Conservation (phyloP, 2,113 vertebrate species). For the Coturnix japonica region DNA sequence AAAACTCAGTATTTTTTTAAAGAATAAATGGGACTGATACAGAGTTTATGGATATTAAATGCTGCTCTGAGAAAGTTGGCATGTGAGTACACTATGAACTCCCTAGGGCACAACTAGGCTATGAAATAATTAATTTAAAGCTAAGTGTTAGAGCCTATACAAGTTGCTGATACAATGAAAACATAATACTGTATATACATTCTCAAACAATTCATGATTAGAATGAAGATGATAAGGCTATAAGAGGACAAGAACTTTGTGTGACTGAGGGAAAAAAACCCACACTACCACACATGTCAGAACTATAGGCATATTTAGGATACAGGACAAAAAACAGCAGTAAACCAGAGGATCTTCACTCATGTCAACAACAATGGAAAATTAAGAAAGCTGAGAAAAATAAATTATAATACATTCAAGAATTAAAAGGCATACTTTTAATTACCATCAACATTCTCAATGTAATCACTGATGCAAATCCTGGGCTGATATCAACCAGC, state of each 20-base stretch:
- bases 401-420: background rate
- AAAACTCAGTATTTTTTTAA: background rate
- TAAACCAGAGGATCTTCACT: background rate
- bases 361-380: background rate
- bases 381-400: background rate
- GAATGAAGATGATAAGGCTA: background rate
- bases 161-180: background rate
- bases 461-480: background rate
- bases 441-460: background rate
- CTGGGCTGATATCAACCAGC: background rate
- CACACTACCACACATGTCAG: background rate
- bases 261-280: background rate
- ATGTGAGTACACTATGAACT: background rate
- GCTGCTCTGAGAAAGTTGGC: background rate
- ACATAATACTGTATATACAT: background rate
- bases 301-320: background rate
- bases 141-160: background rate
- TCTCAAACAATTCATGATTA: background rate
- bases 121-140: background rate
- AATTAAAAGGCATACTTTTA: background rate
- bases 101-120: background rate
- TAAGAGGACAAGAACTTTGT: background rate
- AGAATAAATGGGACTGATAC: background rate
- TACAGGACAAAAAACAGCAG: background rate
- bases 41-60: background rate